A percentile compares a stretch with the other conserved stretches of the same genome.
Conservation (phyloP, 1,140 invertebrate genomes). For the Globodera rostochiensis region DNA sequence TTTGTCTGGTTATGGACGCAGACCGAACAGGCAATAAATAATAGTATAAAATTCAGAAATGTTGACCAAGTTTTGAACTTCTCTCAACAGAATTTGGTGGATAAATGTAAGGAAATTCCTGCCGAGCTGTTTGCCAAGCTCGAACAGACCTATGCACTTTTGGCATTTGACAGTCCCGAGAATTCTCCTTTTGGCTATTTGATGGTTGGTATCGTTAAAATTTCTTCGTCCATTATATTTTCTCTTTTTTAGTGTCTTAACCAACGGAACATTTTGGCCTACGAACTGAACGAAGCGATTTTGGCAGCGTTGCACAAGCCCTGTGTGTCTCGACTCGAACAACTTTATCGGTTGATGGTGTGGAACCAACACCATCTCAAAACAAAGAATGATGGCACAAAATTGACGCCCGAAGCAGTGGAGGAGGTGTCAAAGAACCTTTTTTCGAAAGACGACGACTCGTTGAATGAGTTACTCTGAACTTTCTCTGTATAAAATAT, state of each 20-base stretch:
- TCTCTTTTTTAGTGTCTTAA: constrained; percentile 66
- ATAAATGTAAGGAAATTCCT: constrained; percentile 43
- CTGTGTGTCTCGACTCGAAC: constrained; percentile 38
- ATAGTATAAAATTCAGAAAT: constrained; percentile 33
- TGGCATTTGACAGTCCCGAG: constrained; percentile 94
- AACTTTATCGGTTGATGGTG: constrained; percentile 45
- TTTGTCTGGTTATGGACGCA: too few relatives aligned
- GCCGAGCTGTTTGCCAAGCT: constrained; percentile 66
- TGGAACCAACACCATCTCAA: constrained; percentile 46
- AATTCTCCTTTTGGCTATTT: constrained; percentile 91
- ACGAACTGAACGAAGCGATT: constrained; percentile 44
- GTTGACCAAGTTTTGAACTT: constrained; percentile 49
- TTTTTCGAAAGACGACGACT: constrained; percentile 11
- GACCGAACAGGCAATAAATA: background rate
- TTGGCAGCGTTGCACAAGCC: constrained; percentile 35
- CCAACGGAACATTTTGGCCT: constrained; percentile 74
- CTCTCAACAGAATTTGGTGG: constrained; percentile 45
- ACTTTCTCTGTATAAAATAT: constrained; percentile 12
- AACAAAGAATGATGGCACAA: constrained; percentile 33
- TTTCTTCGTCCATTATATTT: constrained; percentile 65
- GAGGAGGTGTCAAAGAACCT: constrained; percentile 24
- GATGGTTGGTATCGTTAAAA: constrained; percentile 66
- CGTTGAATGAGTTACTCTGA: constrained; percentile 30
- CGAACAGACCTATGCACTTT: constrained; percentile 82
- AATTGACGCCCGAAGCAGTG: constrained; percentile 12